Conservation (phyloP, 2,797 vertebrate genomes). For the Orestias chungarensis region DNA sequence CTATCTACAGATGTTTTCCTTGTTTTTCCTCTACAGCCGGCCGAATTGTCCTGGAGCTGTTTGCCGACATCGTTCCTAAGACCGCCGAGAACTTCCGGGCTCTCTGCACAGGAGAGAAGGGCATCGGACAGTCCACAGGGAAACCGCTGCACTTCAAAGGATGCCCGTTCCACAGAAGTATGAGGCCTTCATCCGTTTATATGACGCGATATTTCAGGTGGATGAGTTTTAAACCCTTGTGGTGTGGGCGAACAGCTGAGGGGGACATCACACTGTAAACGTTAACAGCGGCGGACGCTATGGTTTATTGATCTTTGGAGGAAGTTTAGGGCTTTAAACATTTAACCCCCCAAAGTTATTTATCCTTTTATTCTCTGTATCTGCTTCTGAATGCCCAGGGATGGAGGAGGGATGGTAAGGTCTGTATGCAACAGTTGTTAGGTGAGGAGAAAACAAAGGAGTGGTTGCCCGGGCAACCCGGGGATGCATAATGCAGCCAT, state of each 20-base stretch:
- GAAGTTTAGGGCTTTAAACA: neutral
- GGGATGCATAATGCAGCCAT: neutral
- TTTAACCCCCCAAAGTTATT: neutral
- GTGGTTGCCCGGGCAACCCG: too few species aligned
- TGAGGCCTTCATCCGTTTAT: constrained; percentile 34
- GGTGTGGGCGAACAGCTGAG: neutral
- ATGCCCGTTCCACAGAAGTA: constrained; percentile 97
- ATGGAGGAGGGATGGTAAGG: too few species aligned
- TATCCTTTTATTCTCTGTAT: neutral
- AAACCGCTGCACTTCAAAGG: constrained; percentile 96
- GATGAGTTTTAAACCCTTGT: neutral
- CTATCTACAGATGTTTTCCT: neutral
- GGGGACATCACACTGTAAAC: neutral
- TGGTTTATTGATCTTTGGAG: neutral
- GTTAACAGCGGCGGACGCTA: neutral
- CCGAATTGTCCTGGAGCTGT: constrained; percentile 91
- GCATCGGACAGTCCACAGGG: constrained; percentile 86
- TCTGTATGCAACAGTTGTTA: too few species aligned
- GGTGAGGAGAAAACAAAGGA: too few species aligned
- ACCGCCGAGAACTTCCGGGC: constrained; percentile 97
- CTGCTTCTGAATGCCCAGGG: neutral
- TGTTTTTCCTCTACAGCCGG: constrained; percentile 80
- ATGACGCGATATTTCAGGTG: neutral
- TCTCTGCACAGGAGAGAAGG: constrained; percentile 95
- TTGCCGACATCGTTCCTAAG: constrained; percentile 92